These are phyloP conservation scores for Zingel zingel DNA, from an alignment of 2,113 vertebrate species.

Conservation along the genomic window DNA sequence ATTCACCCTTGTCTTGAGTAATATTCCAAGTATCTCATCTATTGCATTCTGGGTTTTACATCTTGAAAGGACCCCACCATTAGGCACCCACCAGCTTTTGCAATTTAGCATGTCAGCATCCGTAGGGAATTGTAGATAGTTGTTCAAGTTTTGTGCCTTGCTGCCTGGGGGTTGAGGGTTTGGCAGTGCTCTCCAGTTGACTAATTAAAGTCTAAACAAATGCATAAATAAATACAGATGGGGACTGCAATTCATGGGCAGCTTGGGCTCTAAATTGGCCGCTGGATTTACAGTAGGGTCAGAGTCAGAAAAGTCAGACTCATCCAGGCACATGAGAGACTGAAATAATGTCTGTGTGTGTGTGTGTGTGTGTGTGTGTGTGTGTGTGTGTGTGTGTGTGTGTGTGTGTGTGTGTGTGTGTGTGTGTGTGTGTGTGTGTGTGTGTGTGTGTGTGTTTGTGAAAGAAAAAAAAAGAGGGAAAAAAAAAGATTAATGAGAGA, in stretches of 20 bases:
- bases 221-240: slow-evolving; percentile 81
- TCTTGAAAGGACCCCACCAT: slow-evolving; percentile 21
- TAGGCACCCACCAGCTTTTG: slow-evolving; percentile 37
- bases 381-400: neutral
- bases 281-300: slow-evolving; percentile 58
- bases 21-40: neutral
- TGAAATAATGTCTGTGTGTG: neutral
- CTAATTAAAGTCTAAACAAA: slow-evolving; percentile 80
- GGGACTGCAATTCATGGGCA: slow-evolving; percentile 46
- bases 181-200: slow-evolving; percentile 60
- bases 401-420: neutral
- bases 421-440: neutral
- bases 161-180: slow-evolving; percentile 47
- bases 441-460: slow-evolving; percentile 5
- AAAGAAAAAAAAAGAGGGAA: neutral
- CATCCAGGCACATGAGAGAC: slow-evolving; percentile 21
- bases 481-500: slow-evolving; percentile 3
- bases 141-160: slow-evolving; percentile 45
- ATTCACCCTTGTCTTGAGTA: slow-evolving; percentile 14
- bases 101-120: slow-evolving; percentile 36
- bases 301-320: slow-evolving; percentile 37
- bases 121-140: slow-evolving; percentile 20
- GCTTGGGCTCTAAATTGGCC: slow-evolving; percentile 54
- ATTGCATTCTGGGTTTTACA: neutral
- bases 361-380: slow-evolving; percentile 1